These are phyloP conservation scores for Enteromius anoplus DNA, from an alignment of 2,797 vertebrate species.

Conservation along the genomic window DNA sequence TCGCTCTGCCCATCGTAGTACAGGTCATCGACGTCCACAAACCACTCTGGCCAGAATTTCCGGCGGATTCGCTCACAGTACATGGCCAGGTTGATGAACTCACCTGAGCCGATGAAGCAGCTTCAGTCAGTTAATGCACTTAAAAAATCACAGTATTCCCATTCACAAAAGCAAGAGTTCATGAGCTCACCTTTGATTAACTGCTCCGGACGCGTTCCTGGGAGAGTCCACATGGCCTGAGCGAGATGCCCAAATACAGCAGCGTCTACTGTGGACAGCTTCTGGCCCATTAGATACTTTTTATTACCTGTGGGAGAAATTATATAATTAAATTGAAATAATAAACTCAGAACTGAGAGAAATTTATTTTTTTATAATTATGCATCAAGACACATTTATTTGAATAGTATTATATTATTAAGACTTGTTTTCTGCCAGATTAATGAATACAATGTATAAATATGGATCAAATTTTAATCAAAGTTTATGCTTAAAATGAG, in stretches of 20 bases:
- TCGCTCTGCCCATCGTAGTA: constrained; percentile 86
- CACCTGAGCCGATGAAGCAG: constrained; percentile 76
- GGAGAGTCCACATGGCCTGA: constrained; percentile 97
- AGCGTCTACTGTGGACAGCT: constrained; percentile 90
- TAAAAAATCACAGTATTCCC: neutral
- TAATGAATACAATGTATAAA: neutral
- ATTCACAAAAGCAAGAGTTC: neutral
- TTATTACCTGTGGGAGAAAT: constrained; percentile 84
- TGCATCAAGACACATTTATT: neutral
- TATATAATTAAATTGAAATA: neutral
- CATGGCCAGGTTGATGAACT: constrained; percentile 98
- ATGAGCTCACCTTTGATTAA: constrained; percentile 89
- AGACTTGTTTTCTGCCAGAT: neutral
- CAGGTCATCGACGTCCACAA: constrained; percentile 89
- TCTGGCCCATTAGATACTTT: constrained; percentile 96
- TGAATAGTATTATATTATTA: too few species aligned
- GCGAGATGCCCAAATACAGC: constrained; percentile 95
- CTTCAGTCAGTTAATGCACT: neutral
- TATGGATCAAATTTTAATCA: neutral
- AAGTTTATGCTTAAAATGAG: neutral
- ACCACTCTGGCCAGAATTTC: constrained; percentile 98
- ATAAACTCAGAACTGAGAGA: neutral
- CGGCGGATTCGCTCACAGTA: constrained; percentile 97
- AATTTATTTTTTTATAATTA: neutral
- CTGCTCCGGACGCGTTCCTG: constrained; percentile 92